These are phyloP conservation scores for Amblyraja radiata DNA, from an alignment of 2,797 vertebrate species.

Conservation along the genomic window DNA sequence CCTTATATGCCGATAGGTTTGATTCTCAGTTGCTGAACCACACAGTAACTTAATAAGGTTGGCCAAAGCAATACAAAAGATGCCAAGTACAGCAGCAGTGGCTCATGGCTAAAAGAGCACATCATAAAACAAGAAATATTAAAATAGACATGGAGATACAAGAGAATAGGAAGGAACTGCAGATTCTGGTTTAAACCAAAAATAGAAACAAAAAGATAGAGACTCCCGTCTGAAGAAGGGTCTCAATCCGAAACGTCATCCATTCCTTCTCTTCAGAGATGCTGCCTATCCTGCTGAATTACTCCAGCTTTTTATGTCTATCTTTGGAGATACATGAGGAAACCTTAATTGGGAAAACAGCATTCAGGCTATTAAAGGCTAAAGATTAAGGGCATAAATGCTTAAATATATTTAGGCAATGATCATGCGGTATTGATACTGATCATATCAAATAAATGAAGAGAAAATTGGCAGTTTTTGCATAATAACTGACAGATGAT, in stretches of 20 bases:
- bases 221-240: no score
- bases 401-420: neutral
- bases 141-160: neutral
- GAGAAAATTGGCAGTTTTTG: neutral
- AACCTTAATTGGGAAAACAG: neutral
- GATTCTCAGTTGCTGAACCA: neutral
- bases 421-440: neutral
- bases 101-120: neutral
- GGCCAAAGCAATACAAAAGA: neutral
- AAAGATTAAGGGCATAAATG: neutral
- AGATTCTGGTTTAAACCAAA: no score
- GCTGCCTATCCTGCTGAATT: no score
- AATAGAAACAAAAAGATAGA: no score
- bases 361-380: neutral
- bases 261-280: no score
- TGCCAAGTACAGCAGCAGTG: neutral
- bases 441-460: neutral
- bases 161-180: neutral
- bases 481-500: neutral
- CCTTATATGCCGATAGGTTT: neutral
- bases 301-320: no score
- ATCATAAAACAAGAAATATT: neutral
- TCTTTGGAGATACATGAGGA: neutral
- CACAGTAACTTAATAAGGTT: neutral
- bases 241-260: no score